These are phyloP conservation scores for Aphaenogaster floridana DNA, from an alignment of 1,140 invertebrate species.

Conservation along the genomic window DNA sequence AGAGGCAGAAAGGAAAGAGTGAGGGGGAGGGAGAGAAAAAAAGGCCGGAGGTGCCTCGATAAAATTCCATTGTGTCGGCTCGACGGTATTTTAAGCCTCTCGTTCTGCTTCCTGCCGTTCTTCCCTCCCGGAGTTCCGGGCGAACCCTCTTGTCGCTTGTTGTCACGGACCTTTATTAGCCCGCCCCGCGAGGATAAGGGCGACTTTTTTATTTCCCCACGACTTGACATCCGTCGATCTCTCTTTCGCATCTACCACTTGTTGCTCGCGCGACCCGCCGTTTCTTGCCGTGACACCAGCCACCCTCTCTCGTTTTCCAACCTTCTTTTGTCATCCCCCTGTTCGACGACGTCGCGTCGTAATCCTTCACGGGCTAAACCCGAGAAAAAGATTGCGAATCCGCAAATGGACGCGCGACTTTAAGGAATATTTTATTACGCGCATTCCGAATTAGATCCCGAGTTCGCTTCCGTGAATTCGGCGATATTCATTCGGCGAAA, in stretches of 20 bases:
- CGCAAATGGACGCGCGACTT: slow-evolving; percentile 4
- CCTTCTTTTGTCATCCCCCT: slow-evolving; percentile 49
- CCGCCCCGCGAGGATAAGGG: slow-evolving; percentile 72
- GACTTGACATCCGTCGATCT: slow-evolving; percentile 80
- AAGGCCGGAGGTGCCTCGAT: slow-evolving; percentile 63
- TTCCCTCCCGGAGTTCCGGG: slow-evolving; percentile 57
- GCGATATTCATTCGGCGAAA: neutral
- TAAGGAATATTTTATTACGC: neutral
- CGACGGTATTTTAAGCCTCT: slow-evolving; percentile 77
- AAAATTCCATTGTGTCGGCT: slow-evolving; percentile 76
- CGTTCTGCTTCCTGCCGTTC: slow-evolving; percentile 68
- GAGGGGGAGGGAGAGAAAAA: slow-evolving; percentile 31
- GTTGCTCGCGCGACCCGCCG: slow-evolving; percentile 72
- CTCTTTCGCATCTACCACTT: slow-evolving; percentile 76
- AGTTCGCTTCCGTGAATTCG: neutral
- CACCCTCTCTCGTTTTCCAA: slow-evolving; percentile 58
- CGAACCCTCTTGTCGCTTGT: slow-evolving; percentile 74
- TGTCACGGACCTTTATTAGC: slow-evolving; percentile 80
- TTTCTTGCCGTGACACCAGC: slow-evolving; percentile 67
- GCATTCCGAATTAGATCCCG: neutral
- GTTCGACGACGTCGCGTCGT: slow-evolving; percentile 3
- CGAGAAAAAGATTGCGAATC: slow-evolving; percentile 2
- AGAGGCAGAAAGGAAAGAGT: neutral
- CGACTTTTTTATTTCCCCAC: slow-evolving; percentile 82
- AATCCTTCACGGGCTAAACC: slow-evolving; percentile 1